These are phyloP conservation scores for Trididemnum clinides DNA, from an alignment of 23 tunicate genomes.

Conservation along the genomic window DNA sequence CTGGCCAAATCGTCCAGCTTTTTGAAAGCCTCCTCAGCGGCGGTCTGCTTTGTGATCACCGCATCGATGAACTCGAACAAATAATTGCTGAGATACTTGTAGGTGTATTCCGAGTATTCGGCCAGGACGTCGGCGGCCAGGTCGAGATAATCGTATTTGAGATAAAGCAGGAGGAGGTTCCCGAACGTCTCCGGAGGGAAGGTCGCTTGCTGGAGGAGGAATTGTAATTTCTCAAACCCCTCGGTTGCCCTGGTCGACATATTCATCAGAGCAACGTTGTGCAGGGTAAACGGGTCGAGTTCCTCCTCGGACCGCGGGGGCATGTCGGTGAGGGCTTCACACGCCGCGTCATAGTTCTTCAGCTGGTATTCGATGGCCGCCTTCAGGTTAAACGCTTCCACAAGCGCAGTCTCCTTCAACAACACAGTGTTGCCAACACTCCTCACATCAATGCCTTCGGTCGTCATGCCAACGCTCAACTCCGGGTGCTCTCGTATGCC, in stretches of 20 bases:
- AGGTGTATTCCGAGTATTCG: constrained; percentile 90
- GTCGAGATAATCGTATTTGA: constrained; percentile 90
- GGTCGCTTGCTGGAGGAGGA: constrained; percentile 70
- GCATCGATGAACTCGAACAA: constrained; percentile 92
- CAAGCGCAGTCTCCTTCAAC: constrained; percentile 87
- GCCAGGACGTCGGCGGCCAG: constrained; percentile 97
- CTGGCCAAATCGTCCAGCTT: constrained; percentile 94
- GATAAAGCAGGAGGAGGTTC: constrained; percentile 86
- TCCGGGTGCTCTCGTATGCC: constrained; percentile 98
- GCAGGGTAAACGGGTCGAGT: constrained; percentile 90
- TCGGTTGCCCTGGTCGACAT: constrained; percentile 82
- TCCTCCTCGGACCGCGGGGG: constrained; percentile 97
- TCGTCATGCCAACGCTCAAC: constrained; percentile 97
- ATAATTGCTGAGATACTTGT: constrained; percentile 80
- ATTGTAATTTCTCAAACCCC: constrained; percentile 95
- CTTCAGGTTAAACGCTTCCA: constrained; percentile 96
- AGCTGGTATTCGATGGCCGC: constrained; percentile 97
- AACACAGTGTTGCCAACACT: constrained; percentile 93
- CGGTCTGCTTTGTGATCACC: constrained; percentile 91
- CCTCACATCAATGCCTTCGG: constrained; percentile 98
- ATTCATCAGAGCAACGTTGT: constrained; percentile 96
- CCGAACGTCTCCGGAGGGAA: constrained; percentile 95
- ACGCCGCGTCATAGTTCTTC: constrained; percentile 91
- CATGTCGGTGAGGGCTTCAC: constrained; percentile 99
- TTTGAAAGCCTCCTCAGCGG: constrained; percentile 88